These are phyloP conservation scores for Vulpes ferrilata DNA, from an alignment of 2,113 vertebrate genomes.

Conservation along the genomic window DNA sequence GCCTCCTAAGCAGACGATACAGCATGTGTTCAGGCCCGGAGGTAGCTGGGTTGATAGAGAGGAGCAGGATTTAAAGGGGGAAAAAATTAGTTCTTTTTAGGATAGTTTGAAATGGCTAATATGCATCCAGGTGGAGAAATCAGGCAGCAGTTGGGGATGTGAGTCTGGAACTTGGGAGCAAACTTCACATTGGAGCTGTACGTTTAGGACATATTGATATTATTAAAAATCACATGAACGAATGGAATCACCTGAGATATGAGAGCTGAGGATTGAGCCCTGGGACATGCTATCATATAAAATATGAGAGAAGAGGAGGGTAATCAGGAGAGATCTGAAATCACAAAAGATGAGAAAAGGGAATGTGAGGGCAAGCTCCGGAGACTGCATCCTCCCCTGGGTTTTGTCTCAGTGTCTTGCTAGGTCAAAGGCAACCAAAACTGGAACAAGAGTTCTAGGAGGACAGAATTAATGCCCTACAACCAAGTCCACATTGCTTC, in stretches of 20 bases:
- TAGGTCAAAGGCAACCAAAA: constrained; percentile 25
- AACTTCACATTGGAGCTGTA: background rate
- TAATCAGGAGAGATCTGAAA: background rate
- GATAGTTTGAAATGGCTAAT: background rate
- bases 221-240: background rate
- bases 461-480: background rate
- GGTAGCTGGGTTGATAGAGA: background rate
- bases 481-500: background rate
- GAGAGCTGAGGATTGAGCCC: background rate
- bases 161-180: background rate
- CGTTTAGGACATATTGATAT: background rate
- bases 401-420: background rate
- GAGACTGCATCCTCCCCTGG: background rate
- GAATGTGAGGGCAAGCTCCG: background rate
- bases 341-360: background rate
- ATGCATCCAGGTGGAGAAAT: background rate
- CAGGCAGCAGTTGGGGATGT: background rate
- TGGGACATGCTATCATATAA: background rate
- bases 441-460: background rate
- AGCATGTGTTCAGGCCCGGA: background rate
- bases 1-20: background rate
- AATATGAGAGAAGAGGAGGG: background rate
- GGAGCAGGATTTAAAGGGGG: background rate
- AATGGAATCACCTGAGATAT: background rate
- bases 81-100: background rate